A percentile compares a stretch with the other conserved stretches of the same genome.
Conservation (phyloP, 2,113 vertebrate genomes). For the Psammodynastes pulverulentus region DNA sequence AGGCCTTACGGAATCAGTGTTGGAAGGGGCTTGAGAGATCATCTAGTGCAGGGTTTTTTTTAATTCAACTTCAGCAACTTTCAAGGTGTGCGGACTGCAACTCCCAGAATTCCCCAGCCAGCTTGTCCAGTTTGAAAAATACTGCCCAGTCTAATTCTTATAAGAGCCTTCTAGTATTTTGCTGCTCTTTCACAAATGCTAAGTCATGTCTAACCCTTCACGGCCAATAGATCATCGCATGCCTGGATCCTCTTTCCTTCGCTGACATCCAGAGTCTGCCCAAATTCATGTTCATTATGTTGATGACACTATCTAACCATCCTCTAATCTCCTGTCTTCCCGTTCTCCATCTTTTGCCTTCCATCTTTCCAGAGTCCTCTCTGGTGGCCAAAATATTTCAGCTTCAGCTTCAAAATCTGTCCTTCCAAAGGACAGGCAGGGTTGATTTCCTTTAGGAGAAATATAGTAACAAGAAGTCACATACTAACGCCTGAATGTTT, state of each 20-base stretch:
- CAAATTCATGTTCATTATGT: too few relatives aligned
- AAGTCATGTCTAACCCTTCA: not conserved
- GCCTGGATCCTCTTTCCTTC: too few relatives aligned
- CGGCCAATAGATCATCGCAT: too few relatives aligned
- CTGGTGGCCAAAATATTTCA: too few relatives aligned
- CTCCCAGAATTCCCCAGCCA: not conserved
- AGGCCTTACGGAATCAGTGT: not conserved
- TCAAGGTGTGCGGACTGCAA: not conserved
- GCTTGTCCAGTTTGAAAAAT: not conserved
- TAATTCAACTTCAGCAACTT: not conserved
- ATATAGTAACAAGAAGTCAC: not conserved
- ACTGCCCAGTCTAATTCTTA: not conserved
- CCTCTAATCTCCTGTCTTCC: too few relatives aligned
- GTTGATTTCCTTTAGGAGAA: not conserved
- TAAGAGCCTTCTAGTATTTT: not conserved
- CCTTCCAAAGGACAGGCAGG: not conserved
- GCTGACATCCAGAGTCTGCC: too few relatives aligned
- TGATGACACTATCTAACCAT: too few relatives aligned
- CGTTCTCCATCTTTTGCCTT: too few relatives aligned
- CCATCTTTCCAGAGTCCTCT: too few relatives aligned
- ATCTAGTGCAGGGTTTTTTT: not conserved
- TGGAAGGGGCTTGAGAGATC: not conserved
- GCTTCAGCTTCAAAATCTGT: too few relatives aligned
- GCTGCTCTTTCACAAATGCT: not conserved
- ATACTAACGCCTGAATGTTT: not conserved